Evolutionary conservation across 92 coral and sea anemone species (phyloP).

Genomic region (Epizoanthus rinbou): DNA sequence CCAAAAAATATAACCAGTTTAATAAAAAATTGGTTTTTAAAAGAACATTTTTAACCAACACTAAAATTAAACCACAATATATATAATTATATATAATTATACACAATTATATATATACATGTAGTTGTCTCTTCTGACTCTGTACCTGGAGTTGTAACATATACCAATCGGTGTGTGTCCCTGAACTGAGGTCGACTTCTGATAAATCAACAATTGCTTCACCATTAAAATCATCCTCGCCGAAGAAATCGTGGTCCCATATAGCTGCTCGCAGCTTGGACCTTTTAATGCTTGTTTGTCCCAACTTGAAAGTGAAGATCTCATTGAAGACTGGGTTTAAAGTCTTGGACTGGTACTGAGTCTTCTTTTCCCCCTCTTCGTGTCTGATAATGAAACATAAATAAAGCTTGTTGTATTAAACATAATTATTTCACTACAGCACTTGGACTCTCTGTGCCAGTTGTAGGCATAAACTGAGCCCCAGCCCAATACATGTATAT

Average conservation of each 20-base stretch:
- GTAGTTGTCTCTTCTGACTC: background rate
- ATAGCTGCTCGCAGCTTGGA: conserved; percentile 84
- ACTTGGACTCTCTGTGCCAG: no score
- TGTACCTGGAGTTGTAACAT: conserved; percentile 94
- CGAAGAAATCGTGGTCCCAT: conserved; percentile 96
- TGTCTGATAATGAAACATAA: conserved; percentile 42
- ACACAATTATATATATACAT: background rate
- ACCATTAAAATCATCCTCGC: conserved; percentile 96
- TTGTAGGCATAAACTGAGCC: no score
- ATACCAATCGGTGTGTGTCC: conserved; percentile 86
- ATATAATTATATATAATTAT: no score
- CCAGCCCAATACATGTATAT: no score
- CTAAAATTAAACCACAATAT: no score
- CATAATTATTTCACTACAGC: background rate
- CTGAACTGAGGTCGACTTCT: conserved; percentile 67
- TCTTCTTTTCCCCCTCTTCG: conserved; percentile 82
- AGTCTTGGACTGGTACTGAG: conserved; percentile 88
- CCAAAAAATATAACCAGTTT: no score
- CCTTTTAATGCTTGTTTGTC: conserved; percentile 62
- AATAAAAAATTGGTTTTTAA: no score
- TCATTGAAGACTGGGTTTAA: conserved; percentile 92
- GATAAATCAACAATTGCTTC: conserved; percentile 92
- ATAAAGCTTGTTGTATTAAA: background rate
- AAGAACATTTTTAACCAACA: no score
- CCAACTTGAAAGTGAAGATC: conserved; percentile 84